Evolutionary conservation across 2,888 invertebrate genomes (phyloP).

Genomic region (Cordilura impudica): DNA sequence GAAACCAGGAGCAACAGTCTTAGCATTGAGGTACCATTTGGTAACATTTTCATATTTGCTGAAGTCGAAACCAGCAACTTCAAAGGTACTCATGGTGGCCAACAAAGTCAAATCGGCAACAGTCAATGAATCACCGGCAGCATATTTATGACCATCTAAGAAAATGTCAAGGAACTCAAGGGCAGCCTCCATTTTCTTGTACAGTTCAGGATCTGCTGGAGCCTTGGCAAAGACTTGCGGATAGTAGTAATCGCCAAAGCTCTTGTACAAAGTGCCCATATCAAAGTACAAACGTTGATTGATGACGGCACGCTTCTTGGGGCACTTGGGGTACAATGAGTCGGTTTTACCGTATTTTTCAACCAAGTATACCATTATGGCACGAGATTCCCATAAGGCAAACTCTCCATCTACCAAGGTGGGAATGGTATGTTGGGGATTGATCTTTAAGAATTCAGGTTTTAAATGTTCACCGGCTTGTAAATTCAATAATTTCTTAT

Average conservation of each 20-base stretch:
- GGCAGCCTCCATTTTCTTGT: conserved; percentile 84
- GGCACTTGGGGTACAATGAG: conserved; percentile 86
- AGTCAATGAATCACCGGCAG: conserved; percentile 85
- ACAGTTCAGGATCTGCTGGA: conserved; percentile 83
- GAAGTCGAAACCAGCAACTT: conserved; percentile 83
- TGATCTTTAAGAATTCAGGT: conserved; percentile 86
- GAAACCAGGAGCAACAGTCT: conserved; percentile 81
- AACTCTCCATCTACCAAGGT: conserved; percentile 91
- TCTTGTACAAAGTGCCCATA: conserved; percentile 85
- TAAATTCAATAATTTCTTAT: conserved; percentile 82
- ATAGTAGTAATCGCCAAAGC: conserved; percentile 85
- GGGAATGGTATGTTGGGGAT: conserved; percentile 91
- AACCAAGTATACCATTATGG: conserved; percentile 88
- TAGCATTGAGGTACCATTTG: conserved; percentile 82
- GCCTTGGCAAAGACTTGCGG: conserved; percentile 82
- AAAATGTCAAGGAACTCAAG: conserved; percentile 85
- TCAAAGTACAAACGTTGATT: conserved; percentile 91
- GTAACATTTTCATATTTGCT: conserved; percentile 83
- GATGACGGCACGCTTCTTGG: conserved; percentile 86
- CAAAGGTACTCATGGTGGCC: conserved; percentile 84
- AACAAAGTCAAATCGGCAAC: conserved; percentile 87
- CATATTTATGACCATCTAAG: conserved; percentile 84
- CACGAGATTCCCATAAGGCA: conserved; percentile 89
- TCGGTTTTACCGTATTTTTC: conserved; percentile 89
- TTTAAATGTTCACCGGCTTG: conserved; percentile 83